Conservation (phyloP, 2,888 invertebrate genomes). For the Acanthoscelides obtectus region DNA sequence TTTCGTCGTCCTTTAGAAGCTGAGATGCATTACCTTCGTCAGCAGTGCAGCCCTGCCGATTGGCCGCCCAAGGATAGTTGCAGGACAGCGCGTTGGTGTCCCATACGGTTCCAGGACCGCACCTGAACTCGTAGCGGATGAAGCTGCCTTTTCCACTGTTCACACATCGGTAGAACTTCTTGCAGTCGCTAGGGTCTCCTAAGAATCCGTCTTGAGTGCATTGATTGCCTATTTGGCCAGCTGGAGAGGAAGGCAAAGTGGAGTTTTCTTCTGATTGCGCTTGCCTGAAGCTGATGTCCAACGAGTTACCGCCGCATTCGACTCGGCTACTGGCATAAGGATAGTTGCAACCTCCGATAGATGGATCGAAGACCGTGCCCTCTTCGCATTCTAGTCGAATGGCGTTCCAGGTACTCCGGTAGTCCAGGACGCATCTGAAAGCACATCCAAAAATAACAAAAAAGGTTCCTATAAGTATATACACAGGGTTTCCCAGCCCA, state of each 20-base stretch:
- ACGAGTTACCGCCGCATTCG: constrained; percentile 61
- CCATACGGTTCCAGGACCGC: constrained; percentile 76
- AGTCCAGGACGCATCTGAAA: constrained; percentile 67
- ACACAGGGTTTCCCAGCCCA: too few species aligned
- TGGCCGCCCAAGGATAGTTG: constrained; percentile 65
- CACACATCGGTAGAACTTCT: constrained; percentile 71
- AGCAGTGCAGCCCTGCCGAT: constrained; percentile 31
- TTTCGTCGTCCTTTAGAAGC: constrained; percentile 5
- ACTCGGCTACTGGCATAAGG: constrained; percentile 62
- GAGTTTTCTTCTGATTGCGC: constrained; percentile 5
- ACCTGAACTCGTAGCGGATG: constrained; percentile 66
- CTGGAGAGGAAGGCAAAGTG: constrained; percentile 8
- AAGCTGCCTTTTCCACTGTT: constrained; percentile 56
- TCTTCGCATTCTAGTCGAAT: constrained; percentile 69
- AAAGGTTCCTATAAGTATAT: too few species aligned
- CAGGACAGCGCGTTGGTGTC: constrained; percentile 64
- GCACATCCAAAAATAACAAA: too few species aligned
- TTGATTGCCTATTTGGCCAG: constrained; percentile 26
- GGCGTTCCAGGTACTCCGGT: constrained; percentile 53
- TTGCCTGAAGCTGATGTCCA: constrained; percentile 35
- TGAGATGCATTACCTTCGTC: constrained; percentile 13
- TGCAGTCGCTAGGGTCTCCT: constrained; percentile 67
- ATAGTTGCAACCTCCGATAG: constrained; percentile 64
- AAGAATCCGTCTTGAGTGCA: constrained; percentile 68
- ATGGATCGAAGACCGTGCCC: constrained; percentile 70